phyloP scores from a whole-genome alignment of 2,797 vertebrate genomes.

The Sebastes nivosus region DNA sequence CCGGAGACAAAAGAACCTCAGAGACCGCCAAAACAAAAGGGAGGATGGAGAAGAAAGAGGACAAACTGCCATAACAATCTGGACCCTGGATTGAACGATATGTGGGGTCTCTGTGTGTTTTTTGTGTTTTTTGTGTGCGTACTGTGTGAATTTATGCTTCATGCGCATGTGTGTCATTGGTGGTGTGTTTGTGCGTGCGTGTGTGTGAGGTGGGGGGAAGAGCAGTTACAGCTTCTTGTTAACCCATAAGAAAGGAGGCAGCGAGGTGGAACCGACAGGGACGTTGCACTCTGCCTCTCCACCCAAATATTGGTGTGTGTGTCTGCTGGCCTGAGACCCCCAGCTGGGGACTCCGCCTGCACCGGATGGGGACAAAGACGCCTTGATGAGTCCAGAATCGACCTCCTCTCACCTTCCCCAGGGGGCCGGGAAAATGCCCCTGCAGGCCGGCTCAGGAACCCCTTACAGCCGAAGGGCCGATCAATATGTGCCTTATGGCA shows the following conservation, averaged over 20 bases:
- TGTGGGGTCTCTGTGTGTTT: slow-evolving; percentile 25
- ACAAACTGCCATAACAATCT: slow-evolving; percentile 60
- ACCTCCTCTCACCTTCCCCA: slow-evolving; percentile 59
- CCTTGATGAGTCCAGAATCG: slow-evolving; percentile 61
- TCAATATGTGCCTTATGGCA: slow-evolving; percentile 57
- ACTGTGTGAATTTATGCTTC: slow-evolving; percentile 2
- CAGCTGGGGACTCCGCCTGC: slow-evolving; percentile 60
- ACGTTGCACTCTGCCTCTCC: slow-evolving; percentile 52
- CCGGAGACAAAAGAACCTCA: slow-evolving; percentile 74
- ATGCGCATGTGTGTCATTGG: background rate
- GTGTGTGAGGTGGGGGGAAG: background rate
- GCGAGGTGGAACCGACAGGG: slow-evolving; percentile 72
- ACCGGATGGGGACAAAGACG: slow-evolving; percentile 61
- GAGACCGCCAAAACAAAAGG: slow-evolving; percentile 34
- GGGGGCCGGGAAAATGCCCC: slow-evolving; percentile 25
- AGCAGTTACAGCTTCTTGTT: slow-evolving; percentile 54
- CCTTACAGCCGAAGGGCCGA: slow-evolving; percentile 10
- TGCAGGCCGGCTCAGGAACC: background rate
- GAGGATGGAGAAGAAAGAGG: slow-evolving; percentile 10
- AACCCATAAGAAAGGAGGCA: slow-evolving; percentile 74
- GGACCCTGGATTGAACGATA: slow-evolving; percentile 27
- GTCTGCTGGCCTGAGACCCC: slow-evolving; percentile 73
- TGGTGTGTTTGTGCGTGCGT: background rate
- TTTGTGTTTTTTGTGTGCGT: slow-evolving; percentile 22
- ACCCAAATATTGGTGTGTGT: slow-evolving; percentile 75